Evolutionary conservation across 2,113 vertebrate species (phyloP).

Genomic region (Mesembrinibis cayennensis): DNA sequence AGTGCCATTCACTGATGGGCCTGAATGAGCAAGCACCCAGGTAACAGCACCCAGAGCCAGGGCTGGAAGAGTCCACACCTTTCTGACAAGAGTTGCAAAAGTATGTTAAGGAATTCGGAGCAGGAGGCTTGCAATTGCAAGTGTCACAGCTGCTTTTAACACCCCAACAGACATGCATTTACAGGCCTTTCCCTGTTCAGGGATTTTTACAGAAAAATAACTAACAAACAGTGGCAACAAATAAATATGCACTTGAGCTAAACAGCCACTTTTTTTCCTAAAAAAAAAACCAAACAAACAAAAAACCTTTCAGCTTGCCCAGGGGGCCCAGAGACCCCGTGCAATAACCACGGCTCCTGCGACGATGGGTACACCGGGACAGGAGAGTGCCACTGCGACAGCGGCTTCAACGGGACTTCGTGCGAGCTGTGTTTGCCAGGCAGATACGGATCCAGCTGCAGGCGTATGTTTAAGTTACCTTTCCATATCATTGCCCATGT

Average conservation of each 20-base stretch:
- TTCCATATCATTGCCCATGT: rapidly evolving
- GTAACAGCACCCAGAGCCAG: background rate
- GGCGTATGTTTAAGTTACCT: slow-evolving; percentile 65
- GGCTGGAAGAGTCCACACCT: background rate
- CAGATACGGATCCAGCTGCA: slow-evolving; percentile 82
- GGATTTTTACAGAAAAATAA: background rate
- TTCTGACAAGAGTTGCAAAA: background rate
- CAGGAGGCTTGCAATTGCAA: rapidly evolving
- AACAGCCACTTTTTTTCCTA: background rate
- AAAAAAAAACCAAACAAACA: background rate
- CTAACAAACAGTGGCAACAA: background rate
- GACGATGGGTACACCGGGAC: slow-evolving; percentile 74
- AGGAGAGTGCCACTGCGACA: slow-evolving; percentile 83
- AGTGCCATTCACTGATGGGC: background rate
- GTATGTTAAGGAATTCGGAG: rapidly evolving
- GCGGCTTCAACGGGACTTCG: slow-evolving; percentile 80
- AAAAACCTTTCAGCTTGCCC: slow-evolving; percentile 82
- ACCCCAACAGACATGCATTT: background rate
- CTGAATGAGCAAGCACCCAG: background rate
- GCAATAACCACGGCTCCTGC: slow-evolving; percentile 84
- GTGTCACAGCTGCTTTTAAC: background rate
- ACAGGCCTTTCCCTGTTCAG: background rate
- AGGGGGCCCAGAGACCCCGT: slow-evolving; percentile 78
- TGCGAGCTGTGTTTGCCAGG: slow-evolving; percentile 84
- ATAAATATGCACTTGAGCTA: background rate